Base-by-base conservation (phyloP, 1,140 invertebrate species). In the Subanguina moxae region DNA sequence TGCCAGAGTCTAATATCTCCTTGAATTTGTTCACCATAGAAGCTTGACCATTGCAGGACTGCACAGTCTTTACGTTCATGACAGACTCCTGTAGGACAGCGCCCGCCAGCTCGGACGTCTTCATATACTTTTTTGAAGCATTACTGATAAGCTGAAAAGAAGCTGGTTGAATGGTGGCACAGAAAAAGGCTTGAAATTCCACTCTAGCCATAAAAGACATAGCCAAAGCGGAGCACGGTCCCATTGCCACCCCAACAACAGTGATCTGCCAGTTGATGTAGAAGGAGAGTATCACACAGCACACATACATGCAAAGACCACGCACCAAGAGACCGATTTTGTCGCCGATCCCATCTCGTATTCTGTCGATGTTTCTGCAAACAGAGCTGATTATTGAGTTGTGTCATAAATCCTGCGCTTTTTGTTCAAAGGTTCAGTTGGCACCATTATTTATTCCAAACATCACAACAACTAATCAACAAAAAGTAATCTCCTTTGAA, bases 281-380 rank as follows among this genome's bases (percentile, higher is more conserved):
- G 48, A 73, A 74, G 1, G 74, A 43, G n/a, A 78, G 43, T 21
- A 71, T 32, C 13, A 67, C 38, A 0, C 62, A 57, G 1, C 64
- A 27, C 5, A 70, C 38, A 56, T 71, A 67, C 65, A 64, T 59
- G 15, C 63, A 61, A 23, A 64, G 42, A 30, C 66, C 65, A 76
- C 88, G 89, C 17, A 90, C 82, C 73, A 92, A 89, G 52, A 89
- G 88, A 5, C 88, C 88, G 23, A 93, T 84, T 82, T 94, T 94
- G 78, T 92, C 90, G 0, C 91, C 91, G 43, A 94, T 89, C 5
- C 91, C 92, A 78, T 92, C 90, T 82, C 92, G 89, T 72, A 94
- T 86, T 83, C 91, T 90, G 17, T 90, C 87, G 17, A 94, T 86
- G 84, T 94, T 91, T 80, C 91, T 93, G 81, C 70, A 73, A 72